Percentiles rank a stretch among this genome's conserved stretches.
phyloP scores from a whole-genome alignment of 2,888 invertebrate genomes.

The Limnephilus rhombicus region DNA sequence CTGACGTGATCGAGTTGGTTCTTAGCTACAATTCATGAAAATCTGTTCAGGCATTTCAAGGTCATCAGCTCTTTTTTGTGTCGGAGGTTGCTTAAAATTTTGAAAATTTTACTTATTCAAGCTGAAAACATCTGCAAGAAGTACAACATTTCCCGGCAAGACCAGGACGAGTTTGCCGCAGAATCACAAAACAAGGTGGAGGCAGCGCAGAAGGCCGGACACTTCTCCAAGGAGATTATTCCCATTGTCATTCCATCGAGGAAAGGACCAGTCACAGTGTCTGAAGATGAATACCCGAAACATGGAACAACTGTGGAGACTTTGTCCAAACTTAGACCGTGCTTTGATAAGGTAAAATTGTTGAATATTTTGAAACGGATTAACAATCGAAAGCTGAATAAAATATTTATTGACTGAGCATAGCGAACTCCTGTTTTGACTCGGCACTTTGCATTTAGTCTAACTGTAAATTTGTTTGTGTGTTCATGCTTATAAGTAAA shows the following conservation, averaged over 20 bases:
- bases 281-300: slow-evolving; percentile 85
- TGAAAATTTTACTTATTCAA: slow-evolving; percentile 67
- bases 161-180: slow-evolving; percentile 85
- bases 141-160: slow-evolving; percentile 81
- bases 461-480: no score
- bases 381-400: slow-evolving; percentile 25
- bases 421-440: no score
- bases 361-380: slow-evolving; percentile 4
- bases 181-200: slow-evolving; percentile 83
- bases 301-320: slow-evolving; percentile 79
- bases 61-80: no score
- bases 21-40: no score
- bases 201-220: slow-evolving; percentile 79
- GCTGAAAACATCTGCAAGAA: slow-evolving; percentile 87
- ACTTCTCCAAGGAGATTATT: slow-evolving; percentile 85
- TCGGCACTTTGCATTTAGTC: no score
- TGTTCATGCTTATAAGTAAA: no score
- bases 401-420: no score
- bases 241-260: slow-evolving; percentile 78
- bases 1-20: no score
- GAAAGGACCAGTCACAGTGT: slow-evolving; percentile 74
- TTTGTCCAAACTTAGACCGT: slow-evolving; percentile 81
- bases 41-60: no score
- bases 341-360: slow-evolving; percentile 78
- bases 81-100: no score